A percentile compares a stretch with the other conserved stretches of the same genome.
Evolutionary conservation across 2,113 vertebrate genomes (phyloP).

Genomic region (Catharus bicknelli): DNA sequence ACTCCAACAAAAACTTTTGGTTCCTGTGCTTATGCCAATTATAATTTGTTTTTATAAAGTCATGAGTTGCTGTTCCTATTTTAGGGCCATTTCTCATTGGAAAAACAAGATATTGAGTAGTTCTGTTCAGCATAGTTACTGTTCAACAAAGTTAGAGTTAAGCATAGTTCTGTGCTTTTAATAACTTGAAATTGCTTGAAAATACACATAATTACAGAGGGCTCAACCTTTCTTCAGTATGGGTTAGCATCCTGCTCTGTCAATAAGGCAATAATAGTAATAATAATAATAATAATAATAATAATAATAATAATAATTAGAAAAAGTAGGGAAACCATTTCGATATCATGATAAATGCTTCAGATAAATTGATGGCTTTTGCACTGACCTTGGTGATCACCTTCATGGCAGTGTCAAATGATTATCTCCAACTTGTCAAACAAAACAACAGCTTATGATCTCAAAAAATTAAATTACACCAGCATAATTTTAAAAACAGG

Average conservation of each 20-base stretch:
- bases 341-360: slow-evolving; percentile 12
- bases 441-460: slow-evolving; percentile 39
- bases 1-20: neutral
- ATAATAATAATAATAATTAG: slow-evolving; percentile 33
- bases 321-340: slow-evolving; percentile 29
- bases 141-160: neutral
- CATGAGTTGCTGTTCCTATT: neutral
- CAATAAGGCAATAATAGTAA: slow-evolving; percentile 46
- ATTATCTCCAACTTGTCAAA: slow-evolving; percentile 25
- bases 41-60: neutral
- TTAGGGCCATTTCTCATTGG: neutral
- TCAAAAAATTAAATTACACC: slow-evolving; percentile 31
- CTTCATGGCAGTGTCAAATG: neutral
- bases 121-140: neutral
- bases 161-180: neutral
- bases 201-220: neutral
- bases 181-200: neutral
- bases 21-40: neutral
- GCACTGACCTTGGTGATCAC: neutral
- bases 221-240: neutral
- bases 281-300: slow-evolving; percentile 41
- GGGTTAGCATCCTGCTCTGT: neutral
- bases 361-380: slow-evolving; percentile 37
- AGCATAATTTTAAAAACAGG: neutral
- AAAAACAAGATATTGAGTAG: neutral